Evolutionary conservation across 2,113 vertebrate genomes (phyloP), one percentile per base, ranked within the genome.

Genomic region (Loxodonta africana): DNA sequence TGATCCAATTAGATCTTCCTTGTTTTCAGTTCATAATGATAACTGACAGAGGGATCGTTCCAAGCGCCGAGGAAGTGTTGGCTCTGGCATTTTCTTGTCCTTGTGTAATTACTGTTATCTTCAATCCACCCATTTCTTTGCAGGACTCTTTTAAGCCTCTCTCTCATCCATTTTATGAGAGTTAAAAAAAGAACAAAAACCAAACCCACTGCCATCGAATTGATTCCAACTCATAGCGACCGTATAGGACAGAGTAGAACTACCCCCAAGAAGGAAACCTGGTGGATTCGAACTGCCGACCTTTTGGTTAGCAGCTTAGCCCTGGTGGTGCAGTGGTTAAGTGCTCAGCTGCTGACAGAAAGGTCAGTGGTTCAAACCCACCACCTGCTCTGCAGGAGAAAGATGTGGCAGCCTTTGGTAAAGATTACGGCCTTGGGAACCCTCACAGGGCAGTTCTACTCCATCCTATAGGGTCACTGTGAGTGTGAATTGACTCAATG

Each of bases 61-160:
- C 51, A 20, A n/a, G 44, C 3, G 0, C 41, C 86, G 67, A 12
- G 18, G n/a, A 77, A 62, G 62, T 62, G 84, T 48, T 48, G 21
- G 26, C 44, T 83, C 37, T 89, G 23, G 4, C 4, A 0, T 46
- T 91, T 77, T 46, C 69, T 46, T 74, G 28, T 23, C 65, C 60
- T 81, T 81, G 57, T 25, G 44, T 60, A 94, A 78, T 73, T 67
- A 37, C 62, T 21, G 51, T 30, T 73, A 30, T 80, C 63, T 95
- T 93, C 80, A 88, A 44, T 15, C 63, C 18, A 48, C 21, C 44
- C 20, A 51, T 77, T 71, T 88, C 65, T 69, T 76, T 82, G 69
- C 78, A 86, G 67, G 51, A 83, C 77, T 92, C n/a, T 90, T 62
- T 84, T 46, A 93, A 90, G 37, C 48, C 69, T 87, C 15, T 78